Evolutionary conservation across 2,113 vertebrate genomes (phyloP), one percentile per base, ranked within the genome.

Genomic region (Oreotrochilus melanogaster): DNA sequence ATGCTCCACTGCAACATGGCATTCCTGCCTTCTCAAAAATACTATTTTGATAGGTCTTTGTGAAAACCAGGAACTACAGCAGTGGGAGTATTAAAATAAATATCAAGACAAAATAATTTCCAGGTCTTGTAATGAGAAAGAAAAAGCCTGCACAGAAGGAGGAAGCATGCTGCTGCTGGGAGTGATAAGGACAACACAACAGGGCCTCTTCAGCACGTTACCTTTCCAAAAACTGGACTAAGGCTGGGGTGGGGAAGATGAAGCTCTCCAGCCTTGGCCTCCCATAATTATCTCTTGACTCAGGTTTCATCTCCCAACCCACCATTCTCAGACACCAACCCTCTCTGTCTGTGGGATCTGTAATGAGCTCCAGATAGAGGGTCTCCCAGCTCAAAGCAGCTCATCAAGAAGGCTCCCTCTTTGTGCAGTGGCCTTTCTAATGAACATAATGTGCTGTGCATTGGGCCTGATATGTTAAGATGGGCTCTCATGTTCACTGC

Each of bases 371-470:
- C 72, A 57, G 58, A 13, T 1, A 45, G 13, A 0, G 0, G 1
- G 8, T 45, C n/a, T 81, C 51, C 60, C 25, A 0, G 1, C 30
- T 19, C n/a, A 18, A 0, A 50, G 43, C 35, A 58, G 19, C 27
- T 53, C 4, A 1, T n/a, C 47, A 27, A 65, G 50, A 33, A 62
- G 25, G 18, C 11, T 88, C 51, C 62, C 57, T 53, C 54, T 30
- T 51, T 22, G 21, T n/a, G 42, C 54, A 1, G 0, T 10, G 79
- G 53, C 57, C 27, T 62, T 35, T 47, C 54, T 18, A 42, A 16
- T 3, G 37, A 62, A 5, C 28, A 42, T 9, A 5, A 42, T 0
- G 0, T 4, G 39, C 28, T 33, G 19, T 45, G 8, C 23, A 1
- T 60, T 3, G 30, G 30, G 16, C n/a, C 39, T 61, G 74, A 30